phyloP scores from a whole-genome alignment of 2,113 vertebrate species.

The Stigmatopora nigra region DNA sequence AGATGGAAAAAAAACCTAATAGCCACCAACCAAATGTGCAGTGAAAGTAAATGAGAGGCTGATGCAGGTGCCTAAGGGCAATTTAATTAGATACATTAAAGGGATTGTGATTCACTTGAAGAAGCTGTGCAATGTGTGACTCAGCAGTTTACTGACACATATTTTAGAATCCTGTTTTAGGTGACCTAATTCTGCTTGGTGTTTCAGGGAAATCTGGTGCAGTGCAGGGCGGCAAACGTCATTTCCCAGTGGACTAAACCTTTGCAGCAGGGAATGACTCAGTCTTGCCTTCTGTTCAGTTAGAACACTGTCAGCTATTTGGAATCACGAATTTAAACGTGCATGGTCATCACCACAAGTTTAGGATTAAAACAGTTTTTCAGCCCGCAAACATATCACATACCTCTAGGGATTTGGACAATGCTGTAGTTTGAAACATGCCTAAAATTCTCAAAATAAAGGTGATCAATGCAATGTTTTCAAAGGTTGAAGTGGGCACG shows the following conservation, averaged over 20 bases:
- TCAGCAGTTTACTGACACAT: constrained; percentile 57
- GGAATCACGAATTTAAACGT: neutral
- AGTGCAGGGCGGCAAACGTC: constrained; percentile 26
- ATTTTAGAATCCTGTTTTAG: constrained; percentile 40
- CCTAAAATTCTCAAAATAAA: no score
- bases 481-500: no score
- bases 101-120: constrained; percentile 13
- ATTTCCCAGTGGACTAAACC: constrained; percentile 10
- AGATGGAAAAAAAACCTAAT: no score
- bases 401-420: no score
- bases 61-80: constrained; percentile 2
- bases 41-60: constrained; percentile 4
- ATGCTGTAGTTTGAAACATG: no score
- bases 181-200: constrained; percentile 52
- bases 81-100: constrained; percentile 23
- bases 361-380: neutral
- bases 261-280: constrained; percentile 36
- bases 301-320: neutral
- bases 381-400: no score
- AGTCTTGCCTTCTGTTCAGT: constrained; percentile 3
- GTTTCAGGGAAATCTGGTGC: constrained; percentile 44
- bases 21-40: constrained; percentile 8
- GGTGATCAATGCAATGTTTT: no score
- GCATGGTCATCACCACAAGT: neutral
- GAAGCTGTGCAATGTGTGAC: constrained; percentile 37